Conservation (phyloP, 1,140 invertebrate genomes). For the Campoletis sonorensis region DNA sequence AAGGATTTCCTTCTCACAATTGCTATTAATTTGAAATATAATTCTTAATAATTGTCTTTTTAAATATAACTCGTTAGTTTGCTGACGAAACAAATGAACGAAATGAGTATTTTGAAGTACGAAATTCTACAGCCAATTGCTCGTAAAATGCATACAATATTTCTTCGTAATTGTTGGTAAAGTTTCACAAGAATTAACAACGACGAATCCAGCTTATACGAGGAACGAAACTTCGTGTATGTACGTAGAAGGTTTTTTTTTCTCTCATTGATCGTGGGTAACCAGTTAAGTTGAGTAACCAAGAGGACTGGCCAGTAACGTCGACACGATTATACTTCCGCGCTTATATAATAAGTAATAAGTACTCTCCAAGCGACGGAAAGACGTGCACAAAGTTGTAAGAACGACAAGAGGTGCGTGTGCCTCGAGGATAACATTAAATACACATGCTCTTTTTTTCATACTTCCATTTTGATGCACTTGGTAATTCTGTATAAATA, state of each 20-base stretch:
- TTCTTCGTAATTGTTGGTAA: constrained; percentile 31
- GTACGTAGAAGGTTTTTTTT: not conserved
- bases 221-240: not conserved
- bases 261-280: constrained; percentile 7
- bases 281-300: constrained; percentile 29
- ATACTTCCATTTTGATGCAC: not conserved
- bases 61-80: not conserved
- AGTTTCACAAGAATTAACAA: constrained; percentile 38
- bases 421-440: not conserved
- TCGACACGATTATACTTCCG: constrained; percentile 26
- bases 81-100: not conserved
- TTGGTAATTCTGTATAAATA: not conserved
- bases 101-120: no score
- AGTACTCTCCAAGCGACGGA: constrained; percentile 1
- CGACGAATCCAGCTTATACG: constrained; percentile 16
- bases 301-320: constrained; percentile 11
- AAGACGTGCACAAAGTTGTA: constrained; percentile 9
- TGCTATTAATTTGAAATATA: not conserved
- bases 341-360: constrained; percentile 34
- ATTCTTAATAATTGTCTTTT: not conserved
- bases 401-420: constrained; percentile 4
- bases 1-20: not conserved
- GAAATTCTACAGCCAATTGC: not conserved
- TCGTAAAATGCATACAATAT: constrained; percentile 30
- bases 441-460: no score